Conservation (phyloP, 2,888 invertebrate genomes). For the Crematogaster levior region DNA sequence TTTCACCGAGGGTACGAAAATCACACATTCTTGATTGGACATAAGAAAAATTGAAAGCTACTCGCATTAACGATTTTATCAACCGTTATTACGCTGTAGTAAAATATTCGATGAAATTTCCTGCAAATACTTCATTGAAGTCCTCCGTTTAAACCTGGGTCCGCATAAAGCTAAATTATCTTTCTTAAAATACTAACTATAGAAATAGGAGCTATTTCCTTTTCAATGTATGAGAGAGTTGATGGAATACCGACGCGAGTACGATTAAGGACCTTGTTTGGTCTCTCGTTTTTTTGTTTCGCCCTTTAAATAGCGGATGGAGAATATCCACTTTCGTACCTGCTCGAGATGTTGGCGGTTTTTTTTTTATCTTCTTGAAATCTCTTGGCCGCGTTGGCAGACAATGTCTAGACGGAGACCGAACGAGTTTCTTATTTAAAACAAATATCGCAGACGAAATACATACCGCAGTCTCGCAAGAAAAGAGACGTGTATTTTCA, state of each 20-base stretch:
- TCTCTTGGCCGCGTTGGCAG: not conserved
- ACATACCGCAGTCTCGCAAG: not conserved
- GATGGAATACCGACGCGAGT: not conserved
- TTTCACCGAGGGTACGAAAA: not conserved
- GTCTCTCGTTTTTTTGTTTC: not conserved
- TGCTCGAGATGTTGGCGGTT: not conserved
- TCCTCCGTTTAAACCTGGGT: not conserved
- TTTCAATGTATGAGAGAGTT: not conserved
- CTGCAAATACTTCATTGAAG: not conserved
- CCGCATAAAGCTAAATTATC: not conserved
- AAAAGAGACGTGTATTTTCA: not conserved
- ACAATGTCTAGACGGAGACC: constrained; percentile 28
- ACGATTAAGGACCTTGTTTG: not conserved
- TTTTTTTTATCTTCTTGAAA: not conserved
- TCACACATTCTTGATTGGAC: constrained; percentile 10
- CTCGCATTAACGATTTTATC: not conserved
- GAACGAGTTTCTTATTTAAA: constrained; percentile 20
- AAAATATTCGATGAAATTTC: not conserved
- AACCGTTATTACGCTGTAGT: not conserved
- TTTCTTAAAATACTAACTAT: not conserved
- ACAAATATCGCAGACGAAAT: constrained; percentile 24
- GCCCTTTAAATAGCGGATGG: not conserved
- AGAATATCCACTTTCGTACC: not conserved
- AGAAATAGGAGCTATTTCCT: not conserved
- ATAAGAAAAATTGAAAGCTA: not conserved